These are phyloP conservation scores for Acrossocheilus wenchowensis DNA, from an alignment of 2,797 vertebrate genomes.

Conservation along the genomic window DNA sequence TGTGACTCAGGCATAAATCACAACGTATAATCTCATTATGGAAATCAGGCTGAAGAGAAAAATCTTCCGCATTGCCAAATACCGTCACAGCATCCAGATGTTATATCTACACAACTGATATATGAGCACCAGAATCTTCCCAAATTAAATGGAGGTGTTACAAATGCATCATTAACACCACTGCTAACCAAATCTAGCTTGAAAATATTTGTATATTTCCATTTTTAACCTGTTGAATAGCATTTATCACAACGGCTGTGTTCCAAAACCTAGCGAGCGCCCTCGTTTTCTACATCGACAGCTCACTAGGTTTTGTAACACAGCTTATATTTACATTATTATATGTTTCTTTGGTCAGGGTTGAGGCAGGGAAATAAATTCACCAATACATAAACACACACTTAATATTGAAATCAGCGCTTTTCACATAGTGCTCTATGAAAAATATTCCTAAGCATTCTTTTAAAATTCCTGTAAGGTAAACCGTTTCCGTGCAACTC, in stretches of 20 bases:
- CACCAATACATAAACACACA: background rate
- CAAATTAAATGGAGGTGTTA: background rate
- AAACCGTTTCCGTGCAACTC: background rate
- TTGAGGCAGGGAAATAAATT: slow-evolving; percentile 2
- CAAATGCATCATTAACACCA: background rate
- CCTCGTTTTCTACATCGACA: background rate
- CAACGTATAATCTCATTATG: slow-evolving; percentile 71
- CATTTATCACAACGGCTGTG: background rate
- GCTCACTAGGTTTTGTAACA: background rate
- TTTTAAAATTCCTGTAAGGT: background rate
- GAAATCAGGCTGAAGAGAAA: slow-evolving; percentile 68
- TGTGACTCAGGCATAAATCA: slow-evolving; percentile 71
- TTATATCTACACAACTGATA: slow-evolving; percentile 47
- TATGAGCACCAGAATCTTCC: background rate
- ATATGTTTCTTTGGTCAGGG: background rate
- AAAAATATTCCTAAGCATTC: background rate
- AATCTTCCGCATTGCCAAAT: slow-evolving; percentile 59
- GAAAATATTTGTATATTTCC: slow-evolving; percentile 19
- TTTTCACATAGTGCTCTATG: background rate
- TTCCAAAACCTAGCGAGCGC: background rate
- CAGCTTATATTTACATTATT: background rate
- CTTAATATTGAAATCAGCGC: background rate
- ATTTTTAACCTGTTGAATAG: slow-evolving; percentile 15
- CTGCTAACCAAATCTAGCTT: background rate
- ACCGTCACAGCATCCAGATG: slow-evolving; percentile 51